Percentiles rank a stretch among this genome's conserved stretches.
These are phyloP conservation scores for Murina feae DNA, from an alignment of 2,113 vertebrate species.

Conservation along the genomic window DNA sequence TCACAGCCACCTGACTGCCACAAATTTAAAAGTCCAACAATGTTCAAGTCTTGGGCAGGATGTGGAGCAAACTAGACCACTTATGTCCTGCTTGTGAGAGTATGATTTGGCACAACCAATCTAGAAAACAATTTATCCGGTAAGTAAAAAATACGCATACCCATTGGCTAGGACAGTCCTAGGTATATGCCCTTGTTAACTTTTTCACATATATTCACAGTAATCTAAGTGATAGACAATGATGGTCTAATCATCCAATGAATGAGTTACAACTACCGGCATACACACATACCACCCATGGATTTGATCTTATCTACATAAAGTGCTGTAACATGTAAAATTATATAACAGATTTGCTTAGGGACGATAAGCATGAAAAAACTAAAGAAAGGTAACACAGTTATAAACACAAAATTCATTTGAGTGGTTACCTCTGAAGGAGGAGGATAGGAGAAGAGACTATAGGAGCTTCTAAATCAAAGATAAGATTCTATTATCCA, in stretches of 20 bases:
- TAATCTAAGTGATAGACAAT: not conserved
- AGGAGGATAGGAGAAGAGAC: not conserved
- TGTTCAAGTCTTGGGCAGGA: not conserved
- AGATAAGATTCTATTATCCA: not conserved
- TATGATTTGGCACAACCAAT: accelerated
- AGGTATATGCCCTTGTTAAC: not conserved
- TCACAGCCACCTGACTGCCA: not conserved
- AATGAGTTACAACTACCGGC: not conserved
- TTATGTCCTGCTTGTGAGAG: not conserved
- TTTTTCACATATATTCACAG: not conserved
- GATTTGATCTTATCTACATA: not conserved
- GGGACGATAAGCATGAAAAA: not conserved
- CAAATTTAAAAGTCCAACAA: not conserved
- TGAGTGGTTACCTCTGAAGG: not conserved
- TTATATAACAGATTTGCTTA: not conserved
- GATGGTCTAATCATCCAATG: not conserved
- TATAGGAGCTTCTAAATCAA: not conserved
- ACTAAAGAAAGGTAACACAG: not conserved
- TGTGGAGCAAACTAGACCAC: not conserved
- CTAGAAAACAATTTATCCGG: not conserved
- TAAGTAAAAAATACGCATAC: not conserved
- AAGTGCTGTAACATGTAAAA: not conserved
- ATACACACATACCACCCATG: not conserved
- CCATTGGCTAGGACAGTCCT: not conserved
- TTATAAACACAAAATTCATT: not conserved